Conservation (phyloP, 2,888 invertebrate species). For the Ypsolopha scabrella region DNA sequence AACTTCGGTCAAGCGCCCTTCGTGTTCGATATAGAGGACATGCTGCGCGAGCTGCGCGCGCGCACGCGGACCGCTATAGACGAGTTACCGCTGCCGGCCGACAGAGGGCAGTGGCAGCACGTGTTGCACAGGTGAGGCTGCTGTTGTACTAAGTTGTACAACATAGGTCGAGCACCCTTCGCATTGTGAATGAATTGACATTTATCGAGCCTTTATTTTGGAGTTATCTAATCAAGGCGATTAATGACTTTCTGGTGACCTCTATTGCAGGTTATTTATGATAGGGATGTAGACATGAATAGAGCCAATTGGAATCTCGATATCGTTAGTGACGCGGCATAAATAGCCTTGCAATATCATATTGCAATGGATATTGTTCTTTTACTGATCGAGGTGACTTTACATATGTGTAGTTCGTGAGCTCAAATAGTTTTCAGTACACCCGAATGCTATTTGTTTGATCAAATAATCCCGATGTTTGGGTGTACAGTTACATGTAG, state of each 20-base stretch:
- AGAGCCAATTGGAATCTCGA: too few relatives aligned
- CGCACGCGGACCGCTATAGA: conserved; percentile 87
- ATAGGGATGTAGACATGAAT: not conserved
- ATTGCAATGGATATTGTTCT: too few relatives aligned
- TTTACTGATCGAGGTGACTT: too few relatives aligned
- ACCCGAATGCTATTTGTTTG: too few relatives aligned
- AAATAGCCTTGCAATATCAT: too few relatives aligned
- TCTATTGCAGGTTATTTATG: not conserved
- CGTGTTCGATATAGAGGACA: conserved; percentile 97
- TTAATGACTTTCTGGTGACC: not conserved
- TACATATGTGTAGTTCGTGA: too few relatives aligned
- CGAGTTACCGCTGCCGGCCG: conserved; percentile 87
- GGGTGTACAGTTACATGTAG: too few relatives aligned
- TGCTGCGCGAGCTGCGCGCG: conserved; percentile 91
- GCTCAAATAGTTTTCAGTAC: too few relatives aligned
- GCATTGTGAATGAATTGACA: not conserved
- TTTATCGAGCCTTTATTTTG: not conserved
- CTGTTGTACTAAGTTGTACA: not conserved
- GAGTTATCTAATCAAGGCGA: too few relatives aligned
- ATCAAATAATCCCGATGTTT: too few relatives aligned
- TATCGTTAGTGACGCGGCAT: too few relatives aligned
- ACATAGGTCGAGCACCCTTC: not conserved
- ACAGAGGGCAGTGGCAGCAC: conserved; percentile 92
- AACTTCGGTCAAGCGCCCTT: conserved; percentile 99
- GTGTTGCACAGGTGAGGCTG: conserved; percentile 87